Evolutionary conservation across 2,797 vertebrate species (phyloP).

Genomic region (Monodelphis domestica): DNA sequence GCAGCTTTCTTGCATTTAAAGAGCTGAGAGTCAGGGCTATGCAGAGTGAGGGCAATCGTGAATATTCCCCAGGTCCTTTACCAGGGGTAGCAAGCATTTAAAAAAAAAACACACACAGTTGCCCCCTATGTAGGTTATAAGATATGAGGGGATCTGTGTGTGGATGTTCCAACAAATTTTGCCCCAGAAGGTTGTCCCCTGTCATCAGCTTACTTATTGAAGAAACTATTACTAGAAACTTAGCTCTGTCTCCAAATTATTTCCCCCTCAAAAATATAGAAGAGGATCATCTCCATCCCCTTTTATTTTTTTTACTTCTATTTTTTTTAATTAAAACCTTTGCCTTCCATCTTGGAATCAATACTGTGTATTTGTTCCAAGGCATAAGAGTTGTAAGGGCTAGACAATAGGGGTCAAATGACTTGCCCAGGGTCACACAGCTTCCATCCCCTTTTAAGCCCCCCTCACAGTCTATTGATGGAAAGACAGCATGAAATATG

Average conservation of each 20-base stretch:
- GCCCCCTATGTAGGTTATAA: neutral
- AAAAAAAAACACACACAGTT: neutral
- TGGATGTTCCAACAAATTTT: neutral
- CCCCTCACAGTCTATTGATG: neutral
- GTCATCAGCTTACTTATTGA: neutral
- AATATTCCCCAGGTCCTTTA: neutral
- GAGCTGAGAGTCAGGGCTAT: conserved; percentile 22
- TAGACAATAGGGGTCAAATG: no score
- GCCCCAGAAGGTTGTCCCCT: neutral
- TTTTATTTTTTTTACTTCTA: no score
- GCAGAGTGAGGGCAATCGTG: neutral
- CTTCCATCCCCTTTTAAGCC: neutral
- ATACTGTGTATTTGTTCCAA: no score
- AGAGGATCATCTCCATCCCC: neutral
- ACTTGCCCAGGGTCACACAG: no score
- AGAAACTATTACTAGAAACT: neutral
- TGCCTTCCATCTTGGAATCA: no score
- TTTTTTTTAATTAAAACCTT: no score
- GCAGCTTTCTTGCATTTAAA: conserved; percentile 78
- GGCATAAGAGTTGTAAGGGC: no score
- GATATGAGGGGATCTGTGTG: neutral
- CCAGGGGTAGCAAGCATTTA: neutral
- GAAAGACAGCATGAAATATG: neutral
- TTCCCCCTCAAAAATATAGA: neutral
- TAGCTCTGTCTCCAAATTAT: neutral